Conservation (phyloP, 2,113 vertebrate species). For the Albula glossodonta region DNA sequence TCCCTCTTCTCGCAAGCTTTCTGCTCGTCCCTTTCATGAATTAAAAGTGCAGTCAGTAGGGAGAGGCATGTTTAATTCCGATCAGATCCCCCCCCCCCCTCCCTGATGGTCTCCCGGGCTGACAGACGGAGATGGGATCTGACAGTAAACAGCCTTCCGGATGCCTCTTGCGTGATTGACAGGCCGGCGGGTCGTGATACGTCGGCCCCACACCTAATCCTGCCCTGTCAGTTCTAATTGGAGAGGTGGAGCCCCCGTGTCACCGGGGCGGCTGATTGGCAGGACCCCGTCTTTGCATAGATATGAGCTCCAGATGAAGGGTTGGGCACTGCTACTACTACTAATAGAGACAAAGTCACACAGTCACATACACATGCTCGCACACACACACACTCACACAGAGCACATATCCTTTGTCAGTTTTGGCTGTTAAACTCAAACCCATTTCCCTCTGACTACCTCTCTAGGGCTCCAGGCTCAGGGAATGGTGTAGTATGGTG, state of each 20-base stretch:
- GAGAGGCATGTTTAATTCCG: slow-evolving; percentile 78
- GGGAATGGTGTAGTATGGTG: slow-evolving; percentile 36
- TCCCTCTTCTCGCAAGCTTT: slow-evolving; percentile 63
- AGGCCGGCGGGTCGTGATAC: slow-evolving; percentile 72
- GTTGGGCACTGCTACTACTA: slow-evolving; percentile 56
- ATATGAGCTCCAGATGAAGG: slow-evolving; percentile 70
- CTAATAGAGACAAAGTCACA: slow-evolving; percentile 59
- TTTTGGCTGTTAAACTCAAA: neutral
- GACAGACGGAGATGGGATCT: slow-evolving; percentile 81
- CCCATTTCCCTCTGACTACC: slow-evolving; percentile 11
- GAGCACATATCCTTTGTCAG: neutral
- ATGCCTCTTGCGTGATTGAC: slow-evolving; percentile 79
- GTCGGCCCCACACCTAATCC: slow-evolving; percentile 77
- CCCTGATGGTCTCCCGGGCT: slow-evolving; percentile 66
- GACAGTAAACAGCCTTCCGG: slow-evolving; percentile 78
- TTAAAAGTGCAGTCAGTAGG: slow-evolving; percentile 77
- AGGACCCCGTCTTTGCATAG: slow-evolving; percentile 82
- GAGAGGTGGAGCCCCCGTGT: slow-evolving; percentile 78
- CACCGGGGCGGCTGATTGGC: slow-evolving; percentile 80
- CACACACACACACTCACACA: slow-evolving; percentile 40
- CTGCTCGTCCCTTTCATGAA: slow-evolving; percentile 74
- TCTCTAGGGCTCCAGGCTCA: slow-evolving; percentile 22
- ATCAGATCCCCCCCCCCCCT: slow-evolving; percentile 72
- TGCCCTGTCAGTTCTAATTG: slow-evolving; percentile 83
- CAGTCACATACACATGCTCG: slow-evolving; percentile 26